A percentile compares a stretch with the other conserved stretches of the same genome.
These are phyloP conservation scores for Zaprionus tsacasi DNA, from an alignment of 1,140 invertebrate species.

Conservation along the genomic window DNA sequence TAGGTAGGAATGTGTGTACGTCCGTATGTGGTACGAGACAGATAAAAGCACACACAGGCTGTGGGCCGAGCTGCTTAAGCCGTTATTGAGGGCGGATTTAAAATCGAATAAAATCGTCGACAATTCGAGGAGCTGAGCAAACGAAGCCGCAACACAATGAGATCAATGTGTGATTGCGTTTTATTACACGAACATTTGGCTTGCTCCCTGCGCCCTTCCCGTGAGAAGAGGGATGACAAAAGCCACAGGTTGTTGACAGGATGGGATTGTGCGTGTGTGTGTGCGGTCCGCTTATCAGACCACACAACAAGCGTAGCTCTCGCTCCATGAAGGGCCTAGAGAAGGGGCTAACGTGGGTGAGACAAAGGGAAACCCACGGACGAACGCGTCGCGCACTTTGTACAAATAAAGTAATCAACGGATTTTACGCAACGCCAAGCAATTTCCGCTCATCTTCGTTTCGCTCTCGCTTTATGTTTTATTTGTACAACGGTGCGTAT, in stretches of 20 bases:
- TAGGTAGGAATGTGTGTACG: too few relatives aligned
- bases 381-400: conserved; percentile 52
- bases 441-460: conserved; percentile 53
- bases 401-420: conserved; percentile 82
- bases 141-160: conserved; percentile 49
- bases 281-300: conserved; percentile 58
- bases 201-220: neutral
- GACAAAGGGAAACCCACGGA: conserved; percentile 36
- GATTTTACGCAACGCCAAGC: conserved; percentile 69
- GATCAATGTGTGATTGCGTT: conserved; percentile 50
- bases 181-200: conserved; percentile 28
- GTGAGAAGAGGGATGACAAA: neutral
- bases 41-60: conserved; percentile 54
- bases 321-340: neutral
- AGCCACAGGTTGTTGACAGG: conserved; percentile 66
- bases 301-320: conserved; percentile 41
- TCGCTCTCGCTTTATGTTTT: conserved; percentile 19
- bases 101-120: conserved; percentile 69
- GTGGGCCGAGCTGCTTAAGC: conserved; percentile 25
- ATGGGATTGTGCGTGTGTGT: neutral
- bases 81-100: conserved; percentile 65
- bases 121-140: conserved; percentile 46
- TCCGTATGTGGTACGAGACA: conserved; percentile 7
- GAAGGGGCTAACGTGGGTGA: conserved; percentile 19
- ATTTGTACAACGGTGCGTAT: conserved; percentile 56